A percentile compares a stretch with the other conserved stretches of the same genome.
phyloP scores from a whole-genome alignment of 2,797 vertebrate species.

The Melanotaenia trifasciata region DNA sequence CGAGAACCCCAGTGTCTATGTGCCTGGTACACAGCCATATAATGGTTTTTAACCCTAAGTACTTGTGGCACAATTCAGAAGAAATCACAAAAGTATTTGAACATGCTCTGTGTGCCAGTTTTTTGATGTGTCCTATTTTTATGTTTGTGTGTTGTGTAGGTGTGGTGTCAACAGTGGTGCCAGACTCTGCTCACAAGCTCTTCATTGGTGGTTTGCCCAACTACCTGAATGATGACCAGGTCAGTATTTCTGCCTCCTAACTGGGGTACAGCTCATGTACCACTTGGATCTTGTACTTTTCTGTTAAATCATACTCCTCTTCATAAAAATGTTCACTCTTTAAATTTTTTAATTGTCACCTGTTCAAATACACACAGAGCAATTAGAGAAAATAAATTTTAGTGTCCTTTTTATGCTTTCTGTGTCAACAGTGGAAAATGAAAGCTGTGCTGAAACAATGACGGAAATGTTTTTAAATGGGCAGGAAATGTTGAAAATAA shows the following conservation, averaged over 20 bases:
- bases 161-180: slow-evolving; percentile 94
- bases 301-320: neutral
- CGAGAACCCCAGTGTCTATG: slow-evolving; percentile 94
- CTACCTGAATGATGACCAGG: slow-evolving; percentile 96
- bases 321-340: neutral
- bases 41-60: slow-evolving; percentile 75
- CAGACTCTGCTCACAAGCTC: slow-evolving; percentile 94
- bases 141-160: slow-evolving; percentile 72
- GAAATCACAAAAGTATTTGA: slow-evolving; percentile 25
- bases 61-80: slow-evolving; percentile 69
- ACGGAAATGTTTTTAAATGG: neutral
- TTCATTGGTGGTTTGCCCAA: slow-evolving; percentile 95
- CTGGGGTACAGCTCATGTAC: neutral
- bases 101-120: slow-evolving; percentile 7
- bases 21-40: slow-evolving; percentile 87
- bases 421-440: neutral
- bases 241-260: slow-evolving; percentile 58
- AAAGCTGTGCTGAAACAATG: neutral
- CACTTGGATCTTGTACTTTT: neutral
- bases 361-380: neutral
- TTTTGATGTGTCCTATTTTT: slow-evolving; percentile 12
- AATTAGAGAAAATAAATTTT: neutral
- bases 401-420: neutral
- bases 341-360: neutral
- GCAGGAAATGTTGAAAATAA: neutral